Evolutionary conservation across 2,888 invertebrate species (phyloP).

Genomic region (Epiblema foenella): DNA sequence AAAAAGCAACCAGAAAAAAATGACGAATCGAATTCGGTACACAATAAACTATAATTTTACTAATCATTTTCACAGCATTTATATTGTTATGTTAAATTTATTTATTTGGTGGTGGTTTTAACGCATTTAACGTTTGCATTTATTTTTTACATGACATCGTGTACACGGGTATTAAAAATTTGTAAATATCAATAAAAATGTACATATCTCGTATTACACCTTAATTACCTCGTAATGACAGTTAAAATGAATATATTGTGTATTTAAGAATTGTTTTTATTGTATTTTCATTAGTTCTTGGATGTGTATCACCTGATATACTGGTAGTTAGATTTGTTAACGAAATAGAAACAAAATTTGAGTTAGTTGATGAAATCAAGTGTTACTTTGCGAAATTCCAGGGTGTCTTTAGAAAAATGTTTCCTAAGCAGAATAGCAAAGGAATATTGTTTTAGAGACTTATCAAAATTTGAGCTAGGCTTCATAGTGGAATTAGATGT

Average conservation of each 20-base stretch:
- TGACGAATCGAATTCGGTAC: slow-evolving; percentile 44
- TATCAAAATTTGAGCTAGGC: too few species aligned
- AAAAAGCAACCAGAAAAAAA: slow-evolving; percentile 10
- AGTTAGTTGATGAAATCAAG: too few species aligned
- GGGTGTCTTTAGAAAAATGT: too few species aligned
- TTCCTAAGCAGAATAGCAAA: too few species aligned
- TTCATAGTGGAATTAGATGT: too few species aligned
- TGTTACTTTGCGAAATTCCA: too few species aligned
- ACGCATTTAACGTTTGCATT: slow-evolving; percentile 49
- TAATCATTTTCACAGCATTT: slow-evolving; percentile 7
- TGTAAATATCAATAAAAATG: slow-evolving; percentile 76
- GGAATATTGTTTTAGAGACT: too few species aligned
- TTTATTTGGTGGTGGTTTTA: slow-evolving; percentile 48
- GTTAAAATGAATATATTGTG: not conserved
- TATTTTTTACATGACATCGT: slow-evolving; percentile 28
- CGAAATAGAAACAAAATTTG: not conserved
- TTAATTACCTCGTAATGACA: slow-evolving; percentile 3
- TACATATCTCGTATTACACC: slow-evolving; percentile 26
- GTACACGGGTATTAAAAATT: slow-evolving; percentile 41
- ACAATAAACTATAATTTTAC: slow-evolving; percentile 9
- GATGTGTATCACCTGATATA: not conserved
- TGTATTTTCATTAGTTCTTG: not conserved
- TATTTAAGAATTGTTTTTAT: not conserved
- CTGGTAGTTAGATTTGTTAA: slow-evolving; percentile 33
- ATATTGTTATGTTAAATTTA: slow-evolving; percentile 40